phyloP scores from a whole-genome alignment of 2,888 invertebrate species.

The Leucania comma region DNA sequence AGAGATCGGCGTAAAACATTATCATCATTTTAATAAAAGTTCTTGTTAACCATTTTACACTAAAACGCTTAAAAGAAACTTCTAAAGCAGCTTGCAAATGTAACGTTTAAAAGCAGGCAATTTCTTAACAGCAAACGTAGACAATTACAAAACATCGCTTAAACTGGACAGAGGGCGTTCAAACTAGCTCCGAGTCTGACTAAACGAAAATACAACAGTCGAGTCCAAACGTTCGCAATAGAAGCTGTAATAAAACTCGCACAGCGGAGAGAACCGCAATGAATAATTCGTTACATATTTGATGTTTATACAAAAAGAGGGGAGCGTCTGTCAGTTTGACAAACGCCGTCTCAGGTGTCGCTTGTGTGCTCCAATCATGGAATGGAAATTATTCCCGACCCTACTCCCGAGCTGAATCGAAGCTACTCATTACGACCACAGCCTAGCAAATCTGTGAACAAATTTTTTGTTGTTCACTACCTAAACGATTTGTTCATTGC shows the following conservation, averaged over 20 bases:
- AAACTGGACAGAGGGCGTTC: slow-evolving; percentile 25
- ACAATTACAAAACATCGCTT: slow-evolving; percentile 28
- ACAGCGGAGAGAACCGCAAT: slow-evolving; percentile 67
- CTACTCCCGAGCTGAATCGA: slow-evolving; percentile 59
- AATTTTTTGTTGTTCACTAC: slow-evolving; percentile 32
- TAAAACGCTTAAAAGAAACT: not conserved
- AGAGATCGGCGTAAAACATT: not conserved
- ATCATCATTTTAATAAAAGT: not conserved
- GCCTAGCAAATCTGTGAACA: slow-evolving; percentile 39
- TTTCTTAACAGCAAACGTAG: slow-evolving; percentile 9
- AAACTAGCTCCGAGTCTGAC: slow-evolving; percentile 41
- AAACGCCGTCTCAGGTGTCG: slow-evolving; percentile 75
- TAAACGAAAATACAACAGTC: slow-evolving; percentile 53
- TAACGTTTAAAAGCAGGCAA: not conserved
- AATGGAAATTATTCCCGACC: slow-evolving; percentile 73
- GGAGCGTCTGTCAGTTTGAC: slow-evolving; percentile 73
- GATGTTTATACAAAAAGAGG: slow-evolving; percentile 74
- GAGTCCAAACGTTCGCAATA: slow-evolving; percentile 51
- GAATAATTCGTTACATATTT: slow-evolving; percentile 76
- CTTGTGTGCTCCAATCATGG: slow-evolving; percentile 73
- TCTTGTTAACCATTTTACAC: not conserved
- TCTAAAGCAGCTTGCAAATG: not conserved
- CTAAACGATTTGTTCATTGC: slow-evolving; percentile 25
- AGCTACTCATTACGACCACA: slow-evolving; percentile 67
- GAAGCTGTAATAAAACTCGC: slow-evolving; percentile 71